Evolutionary conservation across 1,140 invertebrate species (phyloP).

Genomic region (Cyclargus thomasi): DNA sequence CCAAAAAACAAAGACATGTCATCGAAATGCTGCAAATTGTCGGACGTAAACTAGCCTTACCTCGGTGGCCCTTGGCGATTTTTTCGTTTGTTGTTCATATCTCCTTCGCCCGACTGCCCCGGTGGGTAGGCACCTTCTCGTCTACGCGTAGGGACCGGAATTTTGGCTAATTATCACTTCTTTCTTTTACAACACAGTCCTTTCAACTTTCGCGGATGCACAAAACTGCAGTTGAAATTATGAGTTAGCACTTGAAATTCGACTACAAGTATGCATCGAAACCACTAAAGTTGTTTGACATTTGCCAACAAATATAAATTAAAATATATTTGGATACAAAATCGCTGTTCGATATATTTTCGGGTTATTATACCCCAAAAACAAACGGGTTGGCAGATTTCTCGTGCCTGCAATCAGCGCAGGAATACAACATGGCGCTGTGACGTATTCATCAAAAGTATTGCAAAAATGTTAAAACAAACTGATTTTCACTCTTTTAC

Average conservation of each 20-base stretch:
- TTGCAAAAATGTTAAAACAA: slow-evolving; percentile 55
- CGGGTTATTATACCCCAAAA: slow-evolving; percentile 72
- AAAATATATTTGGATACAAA: slow-evolving; percentile 75
- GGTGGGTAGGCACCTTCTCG: slow-evolving; percentile 76
- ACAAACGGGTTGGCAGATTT: slow-evolving; percentile 75
- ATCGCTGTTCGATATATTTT: slow-evolving; percentile 73
- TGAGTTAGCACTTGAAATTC: slow-evolving; percentile 66
- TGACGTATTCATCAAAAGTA: slow-evolving; percentile 72
- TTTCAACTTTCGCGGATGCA: slow-evolving; percentile 76
- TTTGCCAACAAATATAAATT: slow-evolving; percentile 75
- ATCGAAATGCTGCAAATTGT: slow-evolving; percentile 50
- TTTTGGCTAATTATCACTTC: slow-evolving; percentile 77
- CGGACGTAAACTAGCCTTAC: slow-evolving; percentile 64
- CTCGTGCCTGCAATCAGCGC: slow-evolving; percentile 75
- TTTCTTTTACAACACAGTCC: slow-evolving; percentile 75
- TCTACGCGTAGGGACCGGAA: slow-evolving; percentile 79
- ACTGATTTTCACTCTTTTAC: slow-evolving; percentile 18
- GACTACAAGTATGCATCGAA: slow-evolving; percentile 68
- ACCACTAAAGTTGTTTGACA: slow-evolving; percentile 67
- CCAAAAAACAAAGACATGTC: slow-evolving; percentile 70
- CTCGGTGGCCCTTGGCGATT: slow-evolving; percentile 76
- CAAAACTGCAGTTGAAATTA: slow-evolving; percentile 74
- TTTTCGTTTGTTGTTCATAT: slow-evolving; percentile 78
- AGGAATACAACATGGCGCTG: slow-evolving; percentile 76
- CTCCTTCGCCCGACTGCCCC: slow-evolving; percentile 74